These are phyloP conservation scores for Psammodynastes pulverulentus DNA, from an alignment of 2,113 vertebrate species.

Conservation along the genomic window DNA sequence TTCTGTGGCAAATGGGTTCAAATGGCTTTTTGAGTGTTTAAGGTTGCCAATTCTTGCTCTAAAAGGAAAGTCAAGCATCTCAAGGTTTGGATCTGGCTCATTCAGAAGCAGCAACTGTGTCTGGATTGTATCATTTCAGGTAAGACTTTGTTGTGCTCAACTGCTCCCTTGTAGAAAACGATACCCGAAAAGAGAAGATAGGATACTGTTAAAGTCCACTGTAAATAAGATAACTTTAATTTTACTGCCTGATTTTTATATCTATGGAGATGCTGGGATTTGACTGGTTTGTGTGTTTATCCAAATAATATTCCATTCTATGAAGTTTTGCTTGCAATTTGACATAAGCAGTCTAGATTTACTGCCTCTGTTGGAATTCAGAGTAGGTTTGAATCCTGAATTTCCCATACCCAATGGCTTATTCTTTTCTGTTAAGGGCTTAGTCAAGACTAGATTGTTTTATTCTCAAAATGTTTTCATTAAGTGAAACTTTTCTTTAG, in stretches of 20 bases:
- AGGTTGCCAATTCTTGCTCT: no score
- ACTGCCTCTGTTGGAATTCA: neutral
- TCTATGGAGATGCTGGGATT: neutral
- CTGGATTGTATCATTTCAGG: neutral
- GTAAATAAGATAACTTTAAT: neutral
- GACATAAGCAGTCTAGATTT: neutral
- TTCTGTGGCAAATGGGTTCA: no score
- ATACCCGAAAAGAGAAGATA: neutral
- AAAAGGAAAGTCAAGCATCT: no score
- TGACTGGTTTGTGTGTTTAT: neutral
- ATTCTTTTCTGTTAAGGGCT: neutral
- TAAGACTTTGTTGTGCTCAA: neutral
- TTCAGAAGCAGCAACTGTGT: neutral
- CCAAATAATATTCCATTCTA: neutral
- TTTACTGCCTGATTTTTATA: neutral
- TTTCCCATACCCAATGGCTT: neutral
- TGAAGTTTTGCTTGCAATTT: neutral
- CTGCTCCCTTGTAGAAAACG: neutral
- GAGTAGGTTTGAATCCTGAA: neutral
- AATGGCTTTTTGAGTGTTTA: no score
- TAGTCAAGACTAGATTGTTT: neutral
- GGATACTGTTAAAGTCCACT: neutral
- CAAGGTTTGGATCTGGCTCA: neutral
- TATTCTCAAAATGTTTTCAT: neutral
- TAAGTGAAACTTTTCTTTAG: neutral